These are phyloP conservation scores for Nasonia oneida DNA, from an alignment of 2,888 invertebrate genomes.

Conservation along the genomic window DNA sequence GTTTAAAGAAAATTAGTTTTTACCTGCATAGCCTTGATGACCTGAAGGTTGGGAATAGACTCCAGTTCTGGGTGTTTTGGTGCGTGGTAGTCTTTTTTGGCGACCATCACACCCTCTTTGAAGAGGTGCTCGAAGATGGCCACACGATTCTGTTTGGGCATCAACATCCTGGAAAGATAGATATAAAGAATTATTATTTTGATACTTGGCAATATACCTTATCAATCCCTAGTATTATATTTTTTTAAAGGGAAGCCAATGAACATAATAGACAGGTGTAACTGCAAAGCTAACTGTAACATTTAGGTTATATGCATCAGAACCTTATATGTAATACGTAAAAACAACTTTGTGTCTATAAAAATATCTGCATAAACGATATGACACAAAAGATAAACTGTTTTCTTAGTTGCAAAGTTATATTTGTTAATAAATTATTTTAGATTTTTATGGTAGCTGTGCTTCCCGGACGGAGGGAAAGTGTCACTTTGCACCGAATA, in stretches of 20 bases:
- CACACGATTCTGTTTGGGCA: conserved; percentile 98
- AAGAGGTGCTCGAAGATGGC: conserved; percentile 98
- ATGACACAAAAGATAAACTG: background rate
- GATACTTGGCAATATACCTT: background rate
- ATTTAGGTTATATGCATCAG: conserved; percentile 27
- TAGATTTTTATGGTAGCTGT: conserved; percentile 2
- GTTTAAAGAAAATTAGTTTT: conserved; percentile 35
- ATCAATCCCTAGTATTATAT: background rate
- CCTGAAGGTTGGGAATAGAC: conserved; percentile 97
- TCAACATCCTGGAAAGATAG: conserved; percentile 93
- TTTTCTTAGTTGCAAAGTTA: background rate
- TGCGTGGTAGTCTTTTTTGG: conserved; percentile 98
- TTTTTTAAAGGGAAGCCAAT: background rate
- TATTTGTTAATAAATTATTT: background rate
- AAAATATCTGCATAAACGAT: background rate
- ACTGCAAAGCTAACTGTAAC: background rate
- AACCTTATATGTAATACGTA: background rate
- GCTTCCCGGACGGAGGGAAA: background rate
- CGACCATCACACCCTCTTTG: conserved; percentile 99
- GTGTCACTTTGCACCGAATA: conserved; percentile 1
- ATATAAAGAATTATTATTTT: conserved; percentile 30
- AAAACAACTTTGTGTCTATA: background rate
- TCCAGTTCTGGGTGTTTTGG: conserved; percentile 98
- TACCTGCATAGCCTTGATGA: conserved; percentile 97
- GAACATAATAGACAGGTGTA: background rate